Percentiles rank a stretch among this genome's conserved stretches.
Conservation (phyloP, 2,113 vertebrate species). For the Notarius lentiginosus region DNA sequence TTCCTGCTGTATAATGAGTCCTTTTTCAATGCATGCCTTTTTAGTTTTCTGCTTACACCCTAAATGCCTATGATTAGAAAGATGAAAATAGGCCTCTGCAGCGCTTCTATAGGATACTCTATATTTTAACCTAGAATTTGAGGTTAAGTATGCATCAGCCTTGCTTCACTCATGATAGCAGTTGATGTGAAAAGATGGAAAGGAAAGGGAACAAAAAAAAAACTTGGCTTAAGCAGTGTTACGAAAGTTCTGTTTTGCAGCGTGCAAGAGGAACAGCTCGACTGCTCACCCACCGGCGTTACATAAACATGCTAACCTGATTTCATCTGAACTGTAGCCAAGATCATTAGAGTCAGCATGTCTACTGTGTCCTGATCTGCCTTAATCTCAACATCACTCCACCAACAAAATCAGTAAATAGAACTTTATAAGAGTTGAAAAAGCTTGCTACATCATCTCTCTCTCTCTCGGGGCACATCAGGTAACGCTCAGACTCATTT, state of each 20-base stretch:
- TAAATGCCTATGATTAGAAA: background rate
- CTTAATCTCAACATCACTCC: conserved; percentile 25
- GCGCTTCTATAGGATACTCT: background rate
- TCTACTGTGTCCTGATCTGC: conserved; percentile 2
- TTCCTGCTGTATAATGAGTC: background rate
- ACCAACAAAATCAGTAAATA: conserved; percentile 35
- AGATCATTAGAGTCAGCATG: conserved; percentile 38
- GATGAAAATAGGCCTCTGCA: background rate
- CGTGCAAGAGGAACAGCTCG: conserved; percentile 11
- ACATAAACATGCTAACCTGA: conserved; percentile 49
- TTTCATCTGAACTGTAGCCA: conserved; percentile 41
- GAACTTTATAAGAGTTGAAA: conserved; percentile 28
- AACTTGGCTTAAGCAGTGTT: conserved; percentile 16
- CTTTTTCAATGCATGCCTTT: background rate
- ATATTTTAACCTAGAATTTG: background rate
- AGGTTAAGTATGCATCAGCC: conserved; percentile 10
- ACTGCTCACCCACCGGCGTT: conserved; percentile 12
- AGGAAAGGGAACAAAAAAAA: background rate
- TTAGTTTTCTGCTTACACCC: background rate
- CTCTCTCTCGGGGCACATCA: conserved; percentile 2
- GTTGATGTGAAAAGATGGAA: background rate
- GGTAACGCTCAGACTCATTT: conserved; percentile 43
- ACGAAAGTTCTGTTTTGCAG: conserved; percentile 31
- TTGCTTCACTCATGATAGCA: conserved; percentile 6
- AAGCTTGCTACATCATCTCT: background rate